Evolutionary conservation across 1,140 invertebrate species (phyloP).

Genomic region (Heliconius himera): DNA sequence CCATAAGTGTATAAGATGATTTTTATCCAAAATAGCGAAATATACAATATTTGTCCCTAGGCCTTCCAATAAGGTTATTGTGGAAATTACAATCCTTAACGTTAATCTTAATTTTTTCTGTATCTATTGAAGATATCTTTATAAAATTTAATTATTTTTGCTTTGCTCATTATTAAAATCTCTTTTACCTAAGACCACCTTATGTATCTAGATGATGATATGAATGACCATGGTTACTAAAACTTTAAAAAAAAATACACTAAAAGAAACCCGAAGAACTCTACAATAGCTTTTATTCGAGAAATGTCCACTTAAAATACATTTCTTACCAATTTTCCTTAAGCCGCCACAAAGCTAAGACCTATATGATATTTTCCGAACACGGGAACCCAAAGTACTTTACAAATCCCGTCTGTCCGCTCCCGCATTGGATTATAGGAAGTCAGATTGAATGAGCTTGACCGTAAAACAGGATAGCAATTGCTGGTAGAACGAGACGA

Average conservation of each 20-base stretch:
- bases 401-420: constrained; percentile 64
- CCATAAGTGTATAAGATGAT: too few relatives aligned
- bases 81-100: too few relatives aligned
- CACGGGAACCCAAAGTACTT: constrained; percentile 46
- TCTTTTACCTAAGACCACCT: too few relatives aligned
- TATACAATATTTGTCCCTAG: too few relatives aligned
- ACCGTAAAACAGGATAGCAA: constrained; percentile 52
- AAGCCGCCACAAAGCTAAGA: constrained; percentile 48
- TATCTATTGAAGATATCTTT: too few relatives aligned
- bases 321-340: constrained; percentile 53
- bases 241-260: not conserved
- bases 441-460: constrained; percentile 65
- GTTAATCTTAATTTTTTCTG: too few relatives aligned
- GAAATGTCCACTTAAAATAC: not conserved
- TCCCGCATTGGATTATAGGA: constrained; percentile 70
- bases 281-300: not conserved
- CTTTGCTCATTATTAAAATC: too few relatives aligned
- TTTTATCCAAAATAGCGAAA: too few relatives aligned
- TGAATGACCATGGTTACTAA: too few relatives aligned
- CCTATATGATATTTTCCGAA: constrained; percentile 58
- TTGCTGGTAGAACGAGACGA: constrained; percentile 50
- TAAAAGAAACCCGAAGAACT: not conserved
- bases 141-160: too few relatives aligned
- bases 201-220: too few relatives aligned
- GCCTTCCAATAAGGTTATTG: too few relatives aligned